These are phyloP conservation scores for Takifugu ocellatus DNA, from an alignment of 2,797 vertebrate species.

Conservation along the genomic window DNA sequence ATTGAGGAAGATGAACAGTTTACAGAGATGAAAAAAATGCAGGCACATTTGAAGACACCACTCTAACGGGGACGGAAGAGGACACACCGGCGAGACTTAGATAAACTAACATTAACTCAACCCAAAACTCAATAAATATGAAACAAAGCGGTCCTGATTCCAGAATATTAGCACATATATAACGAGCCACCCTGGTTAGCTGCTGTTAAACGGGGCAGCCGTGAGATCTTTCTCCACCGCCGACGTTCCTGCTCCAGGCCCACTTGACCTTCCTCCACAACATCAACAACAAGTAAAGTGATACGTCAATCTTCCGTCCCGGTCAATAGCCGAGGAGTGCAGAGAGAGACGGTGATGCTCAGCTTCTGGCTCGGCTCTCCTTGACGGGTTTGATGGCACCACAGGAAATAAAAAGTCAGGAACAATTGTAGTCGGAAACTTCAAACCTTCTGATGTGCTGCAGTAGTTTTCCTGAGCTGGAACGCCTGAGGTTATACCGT, in stretches of 20 bases:
- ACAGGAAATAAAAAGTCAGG: constrained; percentile 17
- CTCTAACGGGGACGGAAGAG: too few species aligned
- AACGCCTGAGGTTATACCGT: constrained; percentile 14
- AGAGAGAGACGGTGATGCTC: constrained; percentile 19
- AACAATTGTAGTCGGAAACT: constrained; percentile 4
- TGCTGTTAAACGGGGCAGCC: constrained; percentile 33
- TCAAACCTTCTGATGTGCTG: constrained; percentile 5
- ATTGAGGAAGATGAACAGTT: too few species aligned
- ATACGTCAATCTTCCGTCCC: constrained; percentile 30
- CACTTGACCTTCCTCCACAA: constrained; percentile 45
- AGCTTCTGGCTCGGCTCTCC: constrained; percentile 10
- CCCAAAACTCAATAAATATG: too few species aligned
- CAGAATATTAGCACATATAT: too few species aligned
- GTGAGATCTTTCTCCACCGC: constrained; percentile 20
- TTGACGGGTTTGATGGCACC: constrained; percentile 1
- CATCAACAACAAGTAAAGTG: constrained; percentile 36
- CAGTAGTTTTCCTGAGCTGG: constrained; percentile 2
- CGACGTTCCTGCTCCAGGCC: constrained; percentile 26
- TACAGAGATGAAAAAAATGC: too few species aligned
- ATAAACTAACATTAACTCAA: too few species aligned
- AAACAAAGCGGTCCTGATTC: too few species aligned
- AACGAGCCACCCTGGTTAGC: not conserved
- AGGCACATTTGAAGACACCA: too few species aligned
- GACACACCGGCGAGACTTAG: too few species aligned
- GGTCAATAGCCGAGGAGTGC: constrained; percentile 27